A percentile compares a stretch with the other conserved stretches of the same genome.
Conservation (phyloP, 2,888 invertebrate species). For the Coelogynopora nodosa region DNA sequence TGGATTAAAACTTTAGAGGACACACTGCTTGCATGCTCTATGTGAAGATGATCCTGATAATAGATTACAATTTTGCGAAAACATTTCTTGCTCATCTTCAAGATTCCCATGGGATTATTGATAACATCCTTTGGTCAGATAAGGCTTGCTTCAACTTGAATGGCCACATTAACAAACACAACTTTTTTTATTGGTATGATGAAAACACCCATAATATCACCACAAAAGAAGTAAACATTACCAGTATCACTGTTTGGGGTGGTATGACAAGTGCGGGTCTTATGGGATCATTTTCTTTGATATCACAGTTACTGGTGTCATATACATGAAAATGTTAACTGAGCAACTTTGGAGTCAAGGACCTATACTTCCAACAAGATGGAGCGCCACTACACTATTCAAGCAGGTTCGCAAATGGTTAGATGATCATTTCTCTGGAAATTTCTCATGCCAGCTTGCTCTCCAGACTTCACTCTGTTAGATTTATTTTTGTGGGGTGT, state of each 20-base stretch:
- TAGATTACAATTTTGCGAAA: conserved; percentile 13
- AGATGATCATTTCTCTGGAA: conserved; percentile 25
- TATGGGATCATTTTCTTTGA: neutral
- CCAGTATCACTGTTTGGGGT: conserved; percentile 20
- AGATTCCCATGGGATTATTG: neutral
- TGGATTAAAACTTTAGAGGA: too few relatives aligned
- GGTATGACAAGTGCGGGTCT: neutral
- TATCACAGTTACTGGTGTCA: neutral
- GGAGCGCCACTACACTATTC: neutral
- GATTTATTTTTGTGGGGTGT: conserved; percentile 12
- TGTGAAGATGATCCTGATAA: conserved; percentile 26
- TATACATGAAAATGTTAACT: conserved; percentile 14
- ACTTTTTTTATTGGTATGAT: too few relatives aligned
- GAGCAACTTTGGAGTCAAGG: conserved; percentile 37
- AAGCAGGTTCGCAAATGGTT: neutral
- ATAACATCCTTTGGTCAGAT: conserved; percentile 23
- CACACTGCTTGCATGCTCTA: neutral
- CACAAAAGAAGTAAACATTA: conserved; percentile 16
- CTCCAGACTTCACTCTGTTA: neutral
- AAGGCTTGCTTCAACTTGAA: conserved; percentile 14
- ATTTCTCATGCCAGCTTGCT: neutral
- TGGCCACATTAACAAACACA: conserved; percentile 14
- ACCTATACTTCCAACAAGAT: conserved; percentile 37
- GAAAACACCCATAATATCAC: neutral
- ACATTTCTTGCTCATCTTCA: conserved; percentile 10